Percentiles rank a stretch among this genome's conserved stretches.
phyloP scores from a whole-genome alignment of 2,888 invertebrate genomes.

The Tenthredo mesomela region DNA sequence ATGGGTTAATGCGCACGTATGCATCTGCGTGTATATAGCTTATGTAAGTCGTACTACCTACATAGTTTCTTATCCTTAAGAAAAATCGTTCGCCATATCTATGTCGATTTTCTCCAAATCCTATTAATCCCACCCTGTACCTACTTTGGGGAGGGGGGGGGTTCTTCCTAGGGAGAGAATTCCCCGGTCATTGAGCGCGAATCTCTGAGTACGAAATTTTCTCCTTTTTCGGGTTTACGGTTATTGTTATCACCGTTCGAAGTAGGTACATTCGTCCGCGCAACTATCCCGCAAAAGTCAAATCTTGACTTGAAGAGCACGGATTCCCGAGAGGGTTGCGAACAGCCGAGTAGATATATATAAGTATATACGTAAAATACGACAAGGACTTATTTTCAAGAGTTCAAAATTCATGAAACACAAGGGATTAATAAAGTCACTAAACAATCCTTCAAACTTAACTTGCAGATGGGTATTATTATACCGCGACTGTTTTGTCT shows the following conservation, averaged over 20 bases:
- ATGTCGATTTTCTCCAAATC: conserved; percentile 58
- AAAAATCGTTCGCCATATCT: conserved; percentile 54
- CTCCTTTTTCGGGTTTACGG: conserved; percentile 35
- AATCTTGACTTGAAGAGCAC: not conserved
- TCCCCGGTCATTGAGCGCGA: conserved; percentile 30
- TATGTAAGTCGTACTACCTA: not conserved
- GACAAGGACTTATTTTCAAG: conserved; percentile 2
- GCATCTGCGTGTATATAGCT: not conserved
- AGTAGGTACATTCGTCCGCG: conserved; percentile 23
- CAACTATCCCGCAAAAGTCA: conserved; percentile 34
- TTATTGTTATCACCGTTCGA: conserved; percentile 36
- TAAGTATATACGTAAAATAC: not conserved
- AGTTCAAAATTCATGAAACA: not conserved
- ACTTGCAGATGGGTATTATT: not conserved
- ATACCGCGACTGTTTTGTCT: not conserved
- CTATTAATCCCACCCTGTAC: conserved; percentile 62
- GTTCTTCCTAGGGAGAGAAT: conserved; percentile 19
- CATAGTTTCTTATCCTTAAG: conserved; percentile 11
- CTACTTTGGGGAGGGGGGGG: conserved; percentile 53
- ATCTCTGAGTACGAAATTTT: conserved; percentile 41
- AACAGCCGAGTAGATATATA: not conserved
- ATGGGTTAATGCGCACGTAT: not conserved
- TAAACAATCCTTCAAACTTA: conserved; percentile 6
- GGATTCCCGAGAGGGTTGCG: not conserved
- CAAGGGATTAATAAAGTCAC: conserved; percentile 17